Percentiles rank a stretch among this genome's conserved stretches.
These are phyloP conservation scores for Neodiprion virginianus DNA, from an alignment of 1,140 invertebrate species.

Conservation along the genomic window DNA sequence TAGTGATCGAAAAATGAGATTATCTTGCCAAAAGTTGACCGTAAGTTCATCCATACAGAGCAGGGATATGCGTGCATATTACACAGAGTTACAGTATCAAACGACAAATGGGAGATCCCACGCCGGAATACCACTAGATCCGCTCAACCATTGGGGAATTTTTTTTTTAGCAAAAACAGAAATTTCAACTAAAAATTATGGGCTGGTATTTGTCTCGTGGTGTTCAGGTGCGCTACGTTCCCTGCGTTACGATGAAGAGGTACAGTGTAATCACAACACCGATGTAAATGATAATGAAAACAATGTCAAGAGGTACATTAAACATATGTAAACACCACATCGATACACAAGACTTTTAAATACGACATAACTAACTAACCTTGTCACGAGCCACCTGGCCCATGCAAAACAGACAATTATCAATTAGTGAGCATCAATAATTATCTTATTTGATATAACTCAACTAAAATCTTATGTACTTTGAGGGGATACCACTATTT, in stretches of 20 bases:
- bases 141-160: no score
- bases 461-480: no score
- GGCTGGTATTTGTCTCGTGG: no score
- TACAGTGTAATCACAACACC: not conserved
- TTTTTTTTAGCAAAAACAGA: no score
- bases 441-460: not conserved
- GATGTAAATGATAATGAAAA: constrained; percentile 16
- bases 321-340: not conserved
- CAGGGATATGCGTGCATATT: not conserved
- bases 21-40: not conserved
- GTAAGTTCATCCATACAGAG: not conserved
- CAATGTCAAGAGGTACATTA: constrained; percentile 12
- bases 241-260: not conserved
- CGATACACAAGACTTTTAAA: constrained; percentile 12
- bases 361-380: constrained; percentile 50
- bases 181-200: no score
- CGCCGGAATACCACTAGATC: no score
- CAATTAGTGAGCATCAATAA: not conserved
- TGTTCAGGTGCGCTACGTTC: no score
- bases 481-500: no score
- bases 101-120: constrained; percentile 15
- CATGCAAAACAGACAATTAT: constrained; percentile 16
- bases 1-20: not conserved
- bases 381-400: constrained; percentile 66
- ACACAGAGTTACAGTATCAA: not conserved